Evolutionary conservation across 2,113 vertebrate genomes (phyloP), one percentile per base, ranked within the genome.

Genomic region (Stigmatopora argus): DNA sequence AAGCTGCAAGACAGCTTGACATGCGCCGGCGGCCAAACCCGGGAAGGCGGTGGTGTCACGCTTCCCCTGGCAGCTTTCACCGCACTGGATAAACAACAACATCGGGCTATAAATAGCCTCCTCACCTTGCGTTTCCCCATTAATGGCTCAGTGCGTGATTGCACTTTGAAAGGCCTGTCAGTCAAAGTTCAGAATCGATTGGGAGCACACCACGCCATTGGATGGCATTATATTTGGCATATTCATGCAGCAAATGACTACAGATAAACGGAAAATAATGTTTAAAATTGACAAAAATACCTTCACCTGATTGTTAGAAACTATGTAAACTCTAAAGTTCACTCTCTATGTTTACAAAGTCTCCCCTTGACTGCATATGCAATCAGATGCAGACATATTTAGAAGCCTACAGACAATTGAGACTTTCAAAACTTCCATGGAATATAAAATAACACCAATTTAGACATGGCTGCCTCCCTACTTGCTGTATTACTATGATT

Each of bases 51-150:
- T 34, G 12, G 18, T 23, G 38, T 61, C 38, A 15, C 38, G 59
- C 38, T 21, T 56, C 53, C 14, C 12, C 59, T 45, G 41, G 59
- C 41, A 23, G 59, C 59, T 34, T 56, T 56, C 53, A 31, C 14
- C 23, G 13, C 13, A 23, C 26, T 21, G 19, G 41, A 15, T 45
- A 23, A 61, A 61, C 38, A 45, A 45, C 59, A 9, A 21, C 59
- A 19, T 12, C 19, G 59, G 41, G 59, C 19, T 61, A 61, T 45
- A 21, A 61, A 61, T 45, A 61, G 59, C 7, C 19, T 45, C n/a
- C 38, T 61, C 59, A 60, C 34, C 58, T 44, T 21, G 18, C 34
- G 18, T 17, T 17, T 58, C 18, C 17, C 34, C 56, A 15, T 59
- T 19, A 23, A 53, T 21, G 11, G 19, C 58, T 44, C 38, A 34